Evolutionary conservation across 1,140 invertebrate species (phyloP).

Genomic region (Drosophila parabipectinata): DNA sequence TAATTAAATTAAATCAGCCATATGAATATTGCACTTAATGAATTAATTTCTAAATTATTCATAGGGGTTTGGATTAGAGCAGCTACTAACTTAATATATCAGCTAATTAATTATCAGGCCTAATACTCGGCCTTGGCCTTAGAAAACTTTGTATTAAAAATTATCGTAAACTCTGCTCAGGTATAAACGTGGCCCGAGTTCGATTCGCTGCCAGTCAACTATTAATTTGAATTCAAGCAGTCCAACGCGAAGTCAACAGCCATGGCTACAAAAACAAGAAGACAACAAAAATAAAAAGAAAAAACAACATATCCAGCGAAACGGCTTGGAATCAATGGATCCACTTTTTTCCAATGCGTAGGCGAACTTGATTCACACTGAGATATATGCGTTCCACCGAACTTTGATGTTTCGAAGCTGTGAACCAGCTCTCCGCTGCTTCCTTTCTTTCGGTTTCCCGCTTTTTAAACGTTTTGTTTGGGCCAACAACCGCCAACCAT

Average conservation of each 20-base stretch:
- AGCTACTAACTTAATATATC: background rate
- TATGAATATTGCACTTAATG: background rate
- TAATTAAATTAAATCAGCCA: background rate
- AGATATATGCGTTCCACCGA: conserved; percentile 82
- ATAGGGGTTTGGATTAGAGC: background rate
- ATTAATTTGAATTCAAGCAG: conserved; percentile 83
- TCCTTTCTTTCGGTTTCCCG: conserved; percentile 27
- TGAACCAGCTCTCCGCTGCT: conserved; percentile 54
- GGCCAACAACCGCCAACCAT: background rate
- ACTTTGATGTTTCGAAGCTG: conserved; percentile 75
- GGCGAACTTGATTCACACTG: conserved; percentile 79
- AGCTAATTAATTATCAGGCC: background rate
- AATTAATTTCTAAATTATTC: background rate
- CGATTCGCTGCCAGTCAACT: conserved; percentile 55
- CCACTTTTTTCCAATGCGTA: conserved; percentile 77
- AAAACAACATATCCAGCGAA: conserved; percentile 27
- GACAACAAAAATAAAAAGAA: background rate
- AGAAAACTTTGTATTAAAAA: background rate
- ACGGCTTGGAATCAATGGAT: conserved; percentile 77
- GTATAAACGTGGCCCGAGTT: conserved; percentile 21
- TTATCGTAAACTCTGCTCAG: background rate
- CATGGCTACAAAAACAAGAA: conserved; percentile 12
- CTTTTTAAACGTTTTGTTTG: conserved; percentile 70
- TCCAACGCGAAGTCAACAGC: conserved; percentile 70
- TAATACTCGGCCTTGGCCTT: background rate